Evolutionary conservation across 2,113 vertebrate species (phyloP).

Genomic region (Serilophus lunatus): DNA sequence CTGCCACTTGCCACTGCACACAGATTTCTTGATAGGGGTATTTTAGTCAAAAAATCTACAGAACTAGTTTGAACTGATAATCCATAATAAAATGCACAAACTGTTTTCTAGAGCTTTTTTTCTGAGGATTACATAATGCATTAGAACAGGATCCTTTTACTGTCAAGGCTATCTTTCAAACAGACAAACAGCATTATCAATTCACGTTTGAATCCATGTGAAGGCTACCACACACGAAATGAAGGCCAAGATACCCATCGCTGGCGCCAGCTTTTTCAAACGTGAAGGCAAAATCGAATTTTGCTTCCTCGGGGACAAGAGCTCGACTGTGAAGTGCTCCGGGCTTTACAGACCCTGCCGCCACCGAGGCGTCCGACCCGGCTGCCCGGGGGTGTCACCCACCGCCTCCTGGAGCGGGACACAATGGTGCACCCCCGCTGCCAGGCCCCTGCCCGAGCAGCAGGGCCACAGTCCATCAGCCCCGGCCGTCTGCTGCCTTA

Average conservation of each 20-base stretch:
- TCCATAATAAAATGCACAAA: background rate
- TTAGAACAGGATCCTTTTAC: background rate
- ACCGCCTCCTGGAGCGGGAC: fast-evolving
- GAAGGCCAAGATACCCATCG: background rate
- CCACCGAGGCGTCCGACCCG: fast-evolving
- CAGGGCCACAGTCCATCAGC: background rate
- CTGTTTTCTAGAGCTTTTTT: background rate
- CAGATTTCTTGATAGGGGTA: background rate
- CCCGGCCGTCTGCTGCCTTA: background rate
- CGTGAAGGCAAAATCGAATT: background rate
- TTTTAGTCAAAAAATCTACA: background rate
- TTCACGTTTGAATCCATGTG: background rate
- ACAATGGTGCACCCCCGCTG: background rate
- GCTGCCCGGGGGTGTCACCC: background rate
- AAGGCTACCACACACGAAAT: fast-evolving
- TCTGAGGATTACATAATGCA: background rate
- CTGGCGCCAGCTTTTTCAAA: background rate
- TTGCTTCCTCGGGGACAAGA: background rate
- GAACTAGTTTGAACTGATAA: background rate
- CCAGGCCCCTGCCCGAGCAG: background rate
- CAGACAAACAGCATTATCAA: background rate
- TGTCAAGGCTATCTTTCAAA: background rate
- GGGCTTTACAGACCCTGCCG: background rate
- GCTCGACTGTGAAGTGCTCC: fast-evolving
- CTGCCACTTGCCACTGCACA: background rate